Evolutionary conservation across 2,113 vertebrate species (phyloP), one percentile per base, ranked within the genome.

Genomic region (Phodopus roborovskii): DNA sequence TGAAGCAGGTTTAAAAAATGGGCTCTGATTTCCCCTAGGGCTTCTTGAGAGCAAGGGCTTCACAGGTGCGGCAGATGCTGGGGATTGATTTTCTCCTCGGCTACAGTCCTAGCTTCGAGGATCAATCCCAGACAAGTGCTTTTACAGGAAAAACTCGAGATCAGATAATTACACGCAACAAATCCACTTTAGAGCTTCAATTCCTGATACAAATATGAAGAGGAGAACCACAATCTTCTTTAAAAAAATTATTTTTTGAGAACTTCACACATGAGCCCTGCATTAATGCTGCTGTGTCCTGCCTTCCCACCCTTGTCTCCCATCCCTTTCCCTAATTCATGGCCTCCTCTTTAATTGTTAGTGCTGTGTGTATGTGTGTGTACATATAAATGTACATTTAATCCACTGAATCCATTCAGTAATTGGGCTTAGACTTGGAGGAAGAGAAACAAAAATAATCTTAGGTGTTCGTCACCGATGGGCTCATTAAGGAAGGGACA

Each of bases 91-190:
- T 50, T 56, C 45, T 39, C 24, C 15, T 68, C 82, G 86, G 87
- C 73, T 96, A 9, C 5, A 24, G 17, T 24, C 10, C 28, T 83
- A 30, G 33, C 33, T 71, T 71, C 90, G 71, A 89, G 36, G 45
- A 30, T 92, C 86, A 82, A 39, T 92, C 87, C 77, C 50, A 11
- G 42, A 88, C 39, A 95, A 85, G 20, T 78, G 48, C 77, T 89
- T 94, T 92, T 85, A 82, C 19, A 77, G 68, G 88, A 97, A 95
- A 85, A 30, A 0, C 28, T 82, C 6, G 33, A 88, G 33, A 89
- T 92, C 26, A 84, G 56, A 87, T 70, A 93, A 86, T 91, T 91
- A n/a, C 2, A 19, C 70, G 36, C 66, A 45, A 39, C n/a, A 91
- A 86, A 78, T 88, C n/a, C 0, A 82, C 53, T 48, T 64, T n/a